Evolutionary conservation across 1,140 invertebrate genomes (phyloP), one percentile per base, ranked within the genome.

Genomic region (Drosophila teissieri): DNA sequence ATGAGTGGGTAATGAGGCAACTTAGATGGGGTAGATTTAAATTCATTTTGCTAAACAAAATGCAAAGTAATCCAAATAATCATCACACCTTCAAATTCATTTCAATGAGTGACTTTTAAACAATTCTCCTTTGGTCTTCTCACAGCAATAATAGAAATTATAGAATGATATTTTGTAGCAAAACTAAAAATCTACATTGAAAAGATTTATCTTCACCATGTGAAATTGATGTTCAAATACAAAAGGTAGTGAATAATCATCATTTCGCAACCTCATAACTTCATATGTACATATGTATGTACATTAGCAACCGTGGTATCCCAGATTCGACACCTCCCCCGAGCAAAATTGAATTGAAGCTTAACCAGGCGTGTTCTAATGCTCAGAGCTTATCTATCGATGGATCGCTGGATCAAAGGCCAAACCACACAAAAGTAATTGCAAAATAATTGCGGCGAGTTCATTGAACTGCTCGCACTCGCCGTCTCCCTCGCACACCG

Each of bases 401-500:
- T 62, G 56, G 67, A 74, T 73, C 68, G n/a, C n/a, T n/a, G 40
- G 65, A 74, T 74, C 73, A 64, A 64, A 75, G 73, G 53, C 73
- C 73, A 73, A 36, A 31, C 57, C 57, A 49, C 57, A 74, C 64
- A 70, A 67, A 62, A 70, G 70, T 84, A 84, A 85, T 85, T 75
- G 81, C 77, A 51, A 81, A 86, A 86, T 86, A 86, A 86, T 86
- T 78, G 74, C 82, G 73, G 15, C 8, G 6, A 68, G 82, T 86
- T 86, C 82, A 48, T 49, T 68, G 78, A 85, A 78, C 78, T 74
- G 34, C 39, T 46, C 36, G 24, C 37, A 24, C 61, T 39, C 45
- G 19, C 46, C 17, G 27, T 37, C 36, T 22, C 37, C 15, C 39
- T 40, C 24, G 17, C 8, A 40, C 42, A 15, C 24, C 15, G 37